Percentiles rank a stretch among this genome's conserved stretches.
Evolutionary conservation across 2,888 invertebrate genomes (phyloP).

Genomic region (Machimus rusticus): DNA sequence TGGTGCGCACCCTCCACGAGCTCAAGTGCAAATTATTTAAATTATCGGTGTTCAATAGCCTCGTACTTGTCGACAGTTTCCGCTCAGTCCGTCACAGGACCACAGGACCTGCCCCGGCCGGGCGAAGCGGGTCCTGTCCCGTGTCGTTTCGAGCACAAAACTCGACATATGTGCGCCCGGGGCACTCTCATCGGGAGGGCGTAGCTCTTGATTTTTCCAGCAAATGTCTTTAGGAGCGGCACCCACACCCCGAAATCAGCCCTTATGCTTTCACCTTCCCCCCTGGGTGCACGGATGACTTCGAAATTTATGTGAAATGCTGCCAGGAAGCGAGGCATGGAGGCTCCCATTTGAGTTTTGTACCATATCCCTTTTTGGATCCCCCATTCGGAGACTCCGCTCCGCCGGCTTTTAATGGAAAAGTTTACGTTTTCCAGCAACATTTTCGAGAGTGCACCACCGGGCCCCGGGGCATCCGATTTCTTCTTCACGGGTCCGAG

Average conservation of each 20-base stretch:
- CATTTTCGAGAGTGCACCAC: not conserved
- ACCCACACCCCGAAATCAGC: not conserved
- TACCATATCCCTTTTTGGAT: not conserved
- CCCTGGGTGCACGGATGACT: not conserved
- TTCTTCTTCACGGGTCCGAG: not conserved
- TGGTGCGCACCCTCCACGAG: slow-evolving; percentile 22
- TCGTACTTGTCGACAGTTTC: not conserved
- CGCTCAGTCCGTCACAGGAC: not conserved
- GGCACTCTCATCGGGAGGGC: slow-evolving; percentile 61
- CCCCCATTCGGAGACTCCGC: not conserved
- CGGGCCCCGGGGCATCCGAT: not conserved
- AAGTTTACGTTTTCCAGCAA: slow-evolving; percentile 19
- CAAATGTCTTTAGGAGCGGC: slow-evolving; percentile 34
- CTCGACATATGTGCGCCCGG: slow-evolving; percentile 63
- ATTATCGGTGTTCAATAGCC: slow-evolving; percentile 7
- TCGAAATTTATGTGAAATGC: not conserved
- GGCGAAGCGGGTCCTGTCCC: not conserved
- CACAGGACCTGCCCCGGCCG: not conserved
- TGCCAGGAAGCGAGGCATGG: not conserved
- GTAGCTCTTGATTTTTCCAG: slow-evolving; percentile 47
- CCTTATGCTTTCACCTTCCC: not conserved
- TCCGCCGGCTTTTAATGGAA: slow-evolving; percentile 12
- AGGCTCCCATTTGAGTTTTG: not conserved
- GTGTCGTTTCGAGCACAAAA: slow-evolving; percentile 49
- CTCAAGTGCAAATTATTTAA: slow-evolving; percentile 33